These are phyloP conservation scores for Prolemur simus DNA, from an alignment of 2,113 vertebrate species.

Conservation along the genomic window DNA sequence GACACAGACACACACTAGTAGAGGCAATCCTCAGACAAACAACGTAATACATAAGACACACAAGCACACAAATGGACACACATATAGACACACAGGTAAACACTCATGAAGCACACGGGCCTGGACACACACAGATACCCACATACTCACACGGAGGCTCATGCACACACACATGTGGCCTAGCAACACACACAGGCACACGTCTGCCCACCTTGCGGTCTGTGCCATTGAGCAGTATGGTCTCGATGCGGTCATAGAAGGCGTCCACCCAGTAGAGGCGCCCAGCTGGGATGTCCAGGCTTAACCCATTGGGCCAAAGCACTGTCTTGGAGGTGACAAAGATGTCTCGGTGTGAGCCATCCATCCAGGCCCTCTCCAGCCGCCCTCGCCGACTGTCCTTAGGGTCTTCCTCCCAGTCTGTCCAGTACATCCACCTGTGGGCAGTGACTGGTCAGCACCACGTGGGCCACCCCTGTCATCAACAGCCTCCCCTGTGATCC, in stretches of 20 bases:
- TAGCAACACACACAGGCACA: background rate
- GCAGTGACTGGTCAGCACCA: background rate
- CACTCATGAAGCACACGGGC: background rate
- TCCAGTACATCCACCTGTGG: constrained; percentile 98
- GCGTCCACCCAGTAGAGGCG: constrained; percentile 99
- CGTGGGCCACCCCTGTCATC: background rate
- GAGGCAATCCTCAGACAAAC: background rate
- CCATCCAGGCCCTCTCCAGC: constrained; percentile 98
- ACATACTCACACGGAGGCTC: background rate
- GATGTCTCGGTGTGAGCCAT: constrained; percentile 93
- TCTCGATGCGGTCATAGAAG: constrained; percentile 96
- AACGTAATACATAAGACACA: background rate
- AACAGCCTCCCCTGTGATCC: background rate
- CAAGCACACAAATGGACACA: background rate
- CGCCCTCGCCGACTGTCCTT: constrained; percentile 96
- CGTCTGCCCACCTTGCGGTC: constrained; percentile 88
- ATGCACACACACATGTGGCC: background rate
- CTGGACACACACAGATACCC: background rate
- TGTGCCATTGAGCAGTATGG: constrained; percentile 94
- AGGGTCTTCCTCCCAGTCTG: constrained; percentile 98
- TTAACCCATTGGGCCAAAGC: constrained; percentile 97
- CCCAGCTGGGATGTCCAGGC: constrained; percentile 94
- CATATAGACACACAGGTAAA: background rate
- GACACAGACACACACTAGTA: background rate
- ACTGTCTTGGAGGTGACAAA: constrained; percentile 96